phyloP scores from a whole-genome alignment of 2,113 vertebrate genomes.

The Gorsachius goisagi region DNA sequence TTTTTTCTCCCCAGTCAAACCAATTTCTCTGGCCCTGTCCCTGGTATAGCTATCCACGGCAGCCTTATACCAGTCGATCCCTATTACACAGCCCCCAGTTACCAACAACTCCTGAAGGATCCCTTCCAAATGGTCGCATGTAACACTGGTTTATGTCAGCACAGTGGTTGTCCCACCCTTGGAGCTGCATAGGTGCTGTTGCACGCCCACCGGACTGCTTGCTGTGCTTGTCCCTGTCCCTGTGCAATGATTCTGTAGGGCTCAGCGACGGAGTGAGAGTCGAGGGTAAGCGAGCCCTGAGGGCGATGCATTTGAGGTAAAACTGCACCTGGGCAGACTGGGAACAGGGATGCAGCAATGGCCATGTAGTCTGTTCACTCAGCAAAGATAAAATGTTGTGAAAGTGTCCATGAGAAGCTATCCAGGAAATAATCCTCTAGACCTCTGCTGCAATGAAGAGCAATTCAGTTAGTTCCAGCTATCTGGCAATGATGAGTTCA shows the following conservation, averaged over 20 bases:
- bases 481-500: neutral
- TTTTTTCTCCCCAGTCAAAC: neutral
- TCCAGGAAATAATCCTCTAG: neutral
- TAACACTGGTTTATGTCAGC: neutral
- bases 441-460: neutral
- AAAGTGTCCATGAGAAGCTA: neutral
- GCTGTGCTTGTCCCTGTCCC: neutral
- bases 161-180: neutral
- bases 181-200: neutral
- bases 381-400: neutral
- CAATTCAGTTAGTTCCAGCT: neutral
- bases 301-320: neutral
- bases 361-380: neutral
- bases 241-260: neutral
- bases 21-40: neutral
- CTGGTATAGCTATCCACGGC: neutral
- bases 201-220: neutral
- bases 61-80: accelerated
- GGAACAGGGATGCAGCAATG: neutral
- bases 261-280: neutral
- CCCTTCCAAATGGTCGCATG: accelerated
- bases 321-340: neutral
- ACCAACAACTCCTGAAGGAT: neutral
- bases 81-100: neutral
- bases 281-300: neutral